Evolutionary conservation across 2,113 vertebrate species (phyloP).

Genomic region (Psettodes erumei): DNA sequence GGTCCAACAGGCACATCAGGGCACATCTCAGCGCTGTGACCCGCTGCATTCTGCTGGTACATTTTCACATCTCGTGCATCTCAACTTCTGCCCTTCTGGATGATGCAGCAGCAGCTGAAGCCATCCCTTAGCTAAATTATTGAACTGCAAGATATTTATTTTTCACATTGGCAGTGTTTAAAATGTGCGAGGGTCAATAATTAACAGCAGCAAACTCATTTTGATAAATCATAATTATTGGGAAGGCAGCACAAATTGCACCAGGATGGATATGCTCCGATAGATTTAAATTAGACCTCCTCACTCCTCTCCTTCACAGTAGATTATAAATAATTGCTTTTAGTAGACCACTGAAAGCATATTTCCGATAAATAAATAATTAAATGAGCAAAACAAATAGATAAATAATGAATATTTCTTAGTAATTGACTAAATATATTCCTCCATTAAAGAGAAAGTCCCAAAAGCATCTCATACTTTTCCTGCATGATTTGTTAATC

Average conservation of each 20-base stretch:
- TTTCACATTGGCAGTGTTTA: constrained; percentile 18
- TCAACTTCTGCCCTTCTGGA: constrained; percentile 28
- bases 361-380: constrained; percentile 57
- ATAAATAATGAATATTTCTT: constrained; percentile 28
- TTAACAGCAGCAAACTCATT: constrained; percentile 55
- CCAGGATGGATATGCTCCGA: constrained; percentile 61
- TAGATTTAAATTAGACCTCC: constrained; percentile 70
- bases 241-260: constrained; percentile 71
- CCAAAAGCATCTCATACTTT: neutral
- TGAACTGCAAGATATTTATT: constrained; percentile 18
- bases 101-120: constrained; percentile 15
- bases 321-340: constrained; percentile 68
- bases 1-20: constrained; percentile 57
- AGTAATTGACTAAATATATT: constrained; percentile 40
- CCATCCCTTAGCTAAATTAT: constrained; percentile 13
- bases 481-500: constrained; percentile 12
- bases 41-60: constrained; percentile 8
- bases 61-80: neutral
- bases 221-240: constrained; percentile 78
- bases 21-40: constrained; percentile 11
- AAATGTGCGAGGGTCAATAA: constrained; percentile 42
- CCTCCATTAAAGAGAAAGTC: constrained; percentile 16
- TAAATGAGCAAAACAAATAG: constrained; percentile 24
- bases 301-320: constrained; percentile 64
- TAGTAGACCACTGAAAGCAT: constrained; percentile 40